Percentiles rank a stretch among this genome's conserved stretches.
phyloP scores from a whole-genome alignment of 2,888 invertebrate species.

The Pristionchus japonicus region DNA sequence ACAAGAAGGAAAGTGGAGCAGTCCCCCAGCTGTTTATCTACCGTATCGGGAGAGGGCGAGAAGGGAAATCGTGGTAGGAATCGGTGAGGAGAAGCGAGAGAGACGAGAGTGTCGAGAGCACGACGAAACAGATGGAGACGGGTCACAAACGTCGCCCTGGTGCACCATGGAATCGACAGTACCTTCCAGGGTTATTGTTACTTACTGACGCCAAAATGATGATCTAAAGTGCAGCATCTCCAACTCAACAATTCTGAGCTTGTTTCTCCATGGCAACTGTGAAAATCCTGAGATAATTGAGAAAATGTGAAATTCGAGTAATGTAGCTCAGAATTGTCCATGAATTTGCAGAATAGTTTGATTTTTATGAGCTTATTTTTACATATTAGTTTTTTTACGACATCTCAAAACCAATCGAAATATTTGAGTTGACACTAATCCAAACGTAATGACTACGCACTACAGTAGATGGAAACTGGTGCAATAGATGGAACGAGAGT shows the following conservation, averaged over 20 bases:
- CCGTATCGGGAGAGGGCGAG: background rate
- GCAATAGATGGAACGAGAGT: background rate
- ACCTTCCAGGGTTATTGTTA: too few relatives aligned
- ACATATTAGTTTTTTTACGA: too few relatives aligned
- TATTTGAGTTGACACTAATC: background rate
- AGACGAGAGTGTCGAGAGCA: too few relatives aligned
- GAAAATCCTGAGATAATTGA: too few relatives aligned
- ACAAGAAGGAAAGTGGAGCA: slow-evolving; percentile 14
- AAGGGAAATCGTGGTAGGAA: background rate
- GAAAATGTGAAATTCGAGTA: too few relatives aligned
- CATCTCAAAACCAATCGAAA: background rate
- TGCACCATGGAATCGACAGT: background rate
- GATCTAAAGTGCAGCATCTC: too few relatives aligned
- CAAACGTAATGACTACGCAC: background rate
- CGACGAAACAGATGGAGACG: background rate
- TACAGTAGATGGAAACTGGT: background rate
- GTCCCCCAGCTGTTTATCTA: slow-evolving; percentile 27
- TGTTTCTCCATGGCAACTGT: too few relatives aligned
- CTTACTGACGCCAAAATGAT: too few relatives aligned
- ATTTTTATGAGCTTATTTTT: too few relatives aligned
- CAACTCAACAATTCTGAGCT: too few relatives aligned
- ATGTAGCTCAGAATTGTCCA: too few relatives aligned
- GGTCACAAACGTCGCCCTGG: background rate
- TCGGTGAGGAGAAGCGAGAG: background rate
- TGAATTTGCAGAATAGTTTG: too few relatives aligned